These are phyloP conservation scores for Trematomus bernacchii DNA, from an alignment of 2,797 vertebrate genomes.

Conservation along the genomic window DNA sequence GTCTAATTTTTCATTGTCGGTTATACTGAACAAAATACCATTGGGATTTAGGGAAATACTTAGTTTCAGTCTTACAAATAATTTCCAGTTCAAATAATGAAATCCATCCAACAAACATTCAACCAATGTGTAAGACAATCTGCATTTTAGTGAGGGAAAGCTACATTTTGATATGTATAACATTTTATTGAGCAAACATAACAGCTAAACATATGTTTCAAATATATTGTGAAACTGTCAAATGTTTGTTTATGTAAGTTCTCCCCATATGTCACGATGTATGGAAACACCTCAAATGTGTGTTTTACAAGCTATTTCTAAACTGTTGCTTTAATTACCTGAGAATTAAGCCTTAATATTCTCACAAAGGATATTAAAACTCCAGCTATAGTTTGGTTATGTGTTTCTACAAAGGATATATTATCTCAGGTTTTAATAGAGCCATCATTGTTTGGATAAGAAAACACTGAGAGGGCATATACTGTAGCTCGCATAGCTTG, in stretches of 20 bases:
- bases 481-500: constrained; percentile 21
- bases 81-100: neutral
- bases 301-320: constrained; percentile 38
- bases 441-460: constrained; percentile 66
- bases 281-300: constrained; percentile 31
- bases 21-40: neutral
- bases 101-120: neutral
- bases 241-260: constrained; percentile 5
- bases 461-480: constrained; percentile 41
- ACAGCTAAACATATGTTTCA: constrained; percentile 17
- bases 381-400: constrained; percentile 3
- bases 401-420: constrained; percentile 34
- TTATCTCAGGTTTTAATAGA: constrained; percentile 59
- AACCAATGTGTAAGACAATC: neutral
- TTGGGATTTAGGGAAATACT: neutral
- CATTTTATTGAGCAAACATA: neutral
- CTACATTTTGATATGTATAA: neutral
- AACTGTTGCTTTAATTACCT: constrained; percentile 39
- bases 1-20: neutral
- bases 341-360: constrained; percentile 36
- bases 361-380: constrained; percentile 58
- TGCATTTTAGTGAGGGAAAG: neutral
- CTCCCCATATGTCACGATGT: neutral
- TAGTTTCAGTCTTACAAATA: neutral
- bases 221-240: constrained; percentile 22